Percentiles rank a stretch among this genome's conserved stretches.
Evolutionary conservation across 2,888 invertebrate genomes (phyloP).

Genomic region (Yponomeuta sedellus): DNA sequence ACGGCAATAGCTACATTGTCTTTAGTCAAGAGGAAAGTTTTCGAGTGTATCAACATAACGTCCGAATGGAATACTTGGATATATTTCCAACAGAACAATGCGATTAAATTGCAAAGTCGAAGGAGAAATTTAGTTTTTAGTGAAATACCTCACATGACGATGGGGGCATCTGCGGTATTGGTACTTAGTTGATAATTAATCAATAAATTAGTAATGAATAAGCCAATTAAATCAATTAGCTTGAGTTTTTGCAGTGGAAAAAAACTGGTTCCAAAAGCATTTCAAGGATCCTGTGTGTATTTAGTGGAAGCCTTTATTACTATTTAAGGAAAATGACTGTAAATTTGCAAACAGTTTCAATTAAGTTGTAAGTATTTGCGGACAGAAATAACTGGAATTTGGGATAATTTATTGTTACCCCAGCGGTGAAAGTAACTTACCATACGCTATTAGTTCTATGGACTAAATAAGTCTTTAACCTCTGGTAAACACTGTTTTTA

Average conservation of each 20-base stretch:
- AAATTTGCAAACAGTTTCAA: neutral
- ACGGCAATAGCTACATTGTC: conserved; percentile 40
- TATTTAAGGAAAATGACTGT: neutral
- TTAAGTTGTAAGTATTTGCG: neutral
- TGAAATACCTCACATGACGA: neutral
- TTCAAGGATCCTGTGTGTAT: neutral
- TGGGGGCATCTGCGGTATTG: conserved; percentile 24
- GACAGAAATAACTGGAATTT: neutral
- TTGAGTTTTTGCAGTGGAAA: conserved; percentile 47
- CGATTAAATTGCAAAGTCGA: neutral
- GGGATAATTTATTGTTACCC: no score
- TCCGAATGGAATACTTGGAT: neutral
- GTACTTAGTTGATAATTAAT: conserved; percentile 57
- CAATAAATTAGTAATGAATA: conserved; percentile 58
- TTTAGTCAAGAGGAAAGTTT: conserved; percentile 21
- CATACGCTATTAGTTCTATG: no score
- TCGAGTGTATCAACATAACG: neutral
- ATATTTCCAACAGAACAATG: neutral
- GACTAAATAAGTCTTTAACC: no score
- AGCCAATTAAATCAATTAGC: conserved; percentile 56
- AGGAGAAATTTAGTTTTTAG: neutral
- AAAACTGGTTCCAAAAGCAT: conserved; percentile 3
- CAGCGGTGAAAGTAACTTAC: no score
- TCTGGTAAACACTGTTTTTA: no score
- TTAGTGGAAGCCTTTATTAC: conserved; percentile 3